Conservation (phyloP, 2,888 invertebrate genomes). For the Phlogophora meticulosa region DNA sequence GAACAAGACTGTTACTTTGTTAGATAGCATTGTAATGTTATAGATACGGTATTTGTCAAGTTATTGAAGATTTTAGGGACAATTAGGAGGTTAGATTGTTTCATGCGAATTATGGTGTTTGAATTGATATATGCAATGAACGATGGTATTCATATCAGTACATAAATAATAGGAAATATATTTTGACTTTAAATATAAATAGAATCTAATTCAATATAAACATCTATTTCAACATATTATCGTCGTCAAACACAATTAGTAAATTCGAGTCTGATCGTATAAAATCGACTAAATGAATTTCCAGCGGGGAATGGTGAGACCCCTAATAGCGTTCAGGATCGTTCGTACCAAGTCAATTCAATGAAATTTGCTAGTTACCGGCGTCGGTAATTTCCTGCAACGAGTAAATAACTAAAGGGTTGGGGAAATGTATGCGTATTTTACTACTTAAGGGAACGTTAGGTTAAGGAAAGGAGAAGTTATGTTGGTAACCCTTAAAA, state of each 20-base stretch:
- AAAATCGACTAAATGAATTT: slow-evolving; percentile 54
- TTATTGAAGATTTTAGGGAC: slow-evolving; percentile 21
- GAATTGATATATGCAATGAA: background rate
- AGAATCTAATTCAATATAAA: background rate
- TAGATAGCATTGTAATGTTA: slow-evolving; percentile 13
- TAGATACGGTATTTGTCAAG: background rate
- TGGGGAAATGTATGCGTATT: slow-evolving; percentile 34
- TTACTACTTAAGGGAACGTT: slow-evolving; percentile 21
- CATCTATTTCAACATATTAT: slow-evolving; percentile 3
- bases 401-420: slow-evolving; percentile 46
- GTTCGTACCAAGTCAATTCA: slow-evolving; percentile 63
- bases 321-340: slow-evolving; percentile 56
- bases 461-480: background rate
- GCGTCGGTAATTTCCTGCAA: slow-evolving; percentile 69
- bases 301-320: slow-evolving; percentile 38
- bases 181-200: no score
- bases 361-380: slow-evolving; percentile 66
- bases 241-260: slow-evolving; percentile 38
- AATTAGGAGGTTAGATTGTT: background rate
- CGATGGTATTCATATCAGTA: background rate
- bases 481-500: slow-evolving; percentile 8
- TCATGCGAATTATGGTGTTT: background rate
- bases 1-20: slow-evolving; percentile 27
- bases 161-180: background rate
- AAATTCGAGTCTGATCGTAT: slow-evolving; percentile 47